Base-by-base conservation (phyloP, 2,888 invertebrate genomes). In the Hirtodrosophila duncani region DNA sequence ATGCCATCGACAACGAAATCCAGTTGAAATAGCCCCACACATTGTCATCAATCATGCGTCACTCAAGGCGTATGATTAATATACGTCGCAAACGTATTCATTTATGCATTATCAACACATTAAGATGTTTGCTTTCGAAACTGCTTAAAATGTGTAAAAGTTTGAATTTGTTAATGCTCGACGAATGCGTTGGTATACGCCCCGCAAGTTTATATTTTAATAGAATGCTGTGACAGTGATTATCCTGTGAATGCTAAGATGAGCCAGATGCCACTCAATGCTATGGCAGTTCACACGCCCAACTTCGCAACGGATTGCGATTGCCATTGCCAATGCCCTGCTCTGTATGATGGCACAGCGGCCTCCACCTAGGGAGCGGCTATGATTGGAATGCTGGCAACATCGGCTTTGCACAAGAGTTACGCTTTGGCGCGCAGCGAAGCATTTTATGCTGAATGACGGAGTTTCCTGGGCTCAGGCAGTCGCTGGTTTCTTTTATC, bases 81-180 rank as follows among this genome's bases (percentile, higher is more conserved):
- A 70, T 48, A 34, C 65, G 50, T 53, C 53, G 49, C 56, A 57
- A 41, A 56, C 41, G 51, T 24, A 49, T 43, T 60, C 50, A 49
- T 27, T 53, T 63, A 53, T 66, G 51, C 63, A 66, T 69, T 69
- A 67, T 69, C 53, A 67, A 66, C 70, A 66, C 67, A 69, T 67
- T 67, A 57, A 67, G 53, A 59, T 62, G n/a, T 30, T 29, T 45
- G 51, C 42, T 52, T 53, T 56, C 41, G 18, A 33, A 56, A 49
- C 44, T 46, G 43, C 44, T 63, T 56, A 38, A 45, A 62, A 33
- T 58, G 49, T 18, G 45, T 10, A 36, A 51, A 63, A 43, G 55
- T 21, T 33, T 16, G 26, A 53, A 36, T 30, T 20, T 24, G 30
- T 17, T 24, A 20, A 7, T 8, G 11, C 11, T 26, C 4, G 11